Base-by-base conservation (phyloP, 2,797 vertebrate genomes). In the Diglossa cyanea region DNA sequence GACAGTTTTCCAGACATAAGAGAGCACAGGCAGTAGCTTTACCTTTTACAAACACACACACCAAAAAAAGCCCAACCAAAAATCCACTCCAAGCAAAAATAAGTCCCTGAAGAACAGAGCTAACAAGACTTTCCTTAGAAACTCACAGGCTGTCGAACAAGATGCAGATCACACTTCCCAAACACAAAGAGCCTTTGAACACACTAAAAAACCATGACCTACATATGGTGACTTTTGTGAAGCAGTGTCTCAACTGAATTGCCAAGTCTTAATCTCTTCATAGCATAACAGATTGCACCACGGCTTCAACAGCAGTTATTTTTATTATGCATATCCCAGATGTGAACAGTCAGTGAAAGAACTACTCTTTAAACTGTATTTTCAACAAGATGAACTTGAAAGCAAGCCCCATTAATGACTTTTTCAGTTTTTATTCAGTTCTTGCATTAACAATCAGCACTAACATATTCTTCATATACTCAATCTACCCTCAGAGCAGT, bases 161-260 rank as follows among this genome's bases (percentile, higher is more conserved):
- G 48, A 93, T 85, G 89, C 51, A 87, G 77, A 61, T 55, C 88
- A 90, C 84, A 90, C 33, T 58, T 80, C 40, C 21, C 39, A 78
- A 88, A 86, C 65, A 93, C 57, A 79, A 85, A 91, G 48, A 75
- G 78, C 83, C 47, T 90, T 55, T 84, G 70, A 95, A 89, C 55
- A 86, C 30, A 39, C 40, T 66, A 78, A 88, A 95, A 94, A 88
- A 12, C 51, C 5, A 4, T 91, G 93, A 84, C 90, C 92, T 95
- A 94, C 74, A 94, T 95, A 80, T 37, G 50, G 40, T 60, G 91
- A 94, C 91, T 96, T 93, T 33, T 0, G 0, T 58, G 83, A 90
- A 88, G 77, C 83, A 19, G 53, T 8, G 65, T 23, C 60, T 78
- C 84, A 82, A 63, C 62, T 2, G 8, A 93, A 95, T 14, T 70